Evolutionary conservation across 2,113 vertebrate genomes (phyloP).

Genomic region (Ranitomeya imitator): DNA sequence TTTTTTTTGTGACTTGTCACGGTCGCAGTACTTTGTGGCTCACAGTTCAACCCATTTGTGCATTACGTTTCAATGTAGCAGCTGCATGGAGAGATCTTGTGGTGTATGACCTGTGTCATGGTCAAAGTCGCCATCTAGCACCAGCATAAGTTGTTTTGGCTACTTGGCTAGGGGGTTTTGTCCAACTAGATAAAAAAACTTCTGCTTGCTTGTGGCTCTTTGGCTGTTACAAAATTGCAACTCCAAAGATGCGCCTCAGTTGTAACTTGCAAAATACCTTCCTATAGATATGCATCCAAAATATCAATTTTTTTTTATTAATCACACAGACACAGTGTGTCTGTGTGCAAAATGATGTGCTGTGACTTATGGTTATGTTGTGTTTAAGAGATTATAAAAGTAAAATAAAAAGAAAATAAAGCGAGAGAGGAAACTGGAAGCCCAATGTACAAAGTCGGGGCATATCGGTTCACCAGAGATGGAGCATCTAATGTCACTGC

Average conservation of each 20-base stretch:
- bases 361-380: not conserved
- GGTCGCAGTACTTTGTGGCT: too few species aligned
- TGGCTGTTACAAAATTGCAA: not conserved
- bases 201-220: not conserved
- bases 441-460: constrained; percentile 20
- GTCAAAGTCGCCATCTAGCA: too few species aligned
- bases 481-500: constrained; percentile 43
- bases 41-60: too few species aligned
- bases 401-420: constrained; percentile 49
- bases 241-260: not conserved
- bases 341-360: not conserved
- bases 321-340: not conserved
- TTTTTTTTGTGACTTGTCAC: too few species aligned
- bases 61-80: too few species aligned
- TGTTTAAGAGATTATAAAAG: constrained; percentile 24
- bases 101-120: too few species aligned
- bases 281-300: too few species aligned
- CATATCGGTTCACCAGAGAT: constrained; percentile 49
- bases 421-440: constrained; percentile 47
- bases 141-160: too few species aligned
- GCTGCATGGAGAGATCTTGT: too few species aligned
- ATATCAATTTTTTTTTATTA: not conserved
- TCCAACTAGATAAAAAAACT: too few species aligned
- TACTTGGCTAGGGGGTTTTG: too few species aligned
- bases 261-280: too few species aligned